Base-by-base conservation (phyloP, 2,888 invertebrate species). In the Hetaerina titia region DNA sequence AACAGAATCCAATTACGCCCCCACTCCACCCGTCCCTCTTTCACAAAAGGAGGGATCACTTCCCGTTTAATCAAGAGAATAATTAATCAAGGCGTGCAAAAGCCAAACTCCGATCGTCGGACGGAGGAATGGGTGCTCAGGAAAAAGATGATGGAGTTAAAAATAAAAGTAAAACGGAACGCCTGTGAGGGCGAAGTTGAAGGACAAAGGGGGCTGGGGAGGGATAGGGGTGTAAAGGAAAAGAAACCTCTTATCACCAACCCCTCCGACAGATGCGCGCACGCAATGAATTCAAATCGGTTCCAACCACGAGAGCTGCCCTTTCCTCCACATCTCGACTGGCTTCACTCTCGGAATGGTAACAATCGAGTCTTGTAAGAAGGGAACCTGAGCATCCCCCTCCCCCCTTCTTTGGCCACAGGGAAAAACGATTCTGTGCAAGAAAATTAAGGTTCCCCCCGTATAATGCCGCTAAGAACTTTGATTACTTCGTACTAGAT, bases 1-100 rank as follows among this genome's bases (percentile, higher is more conserved):
- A 92, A 92, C 64, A 69, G 22, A 92, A 92, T 92, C 92, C 92
- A 92, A 92, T 92, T 92, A 92, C 69, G 31, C 64, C 31, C n/a
- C 81, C 31, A 11, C 9, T n/a, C 11, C 81, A 31, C 81, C 13
- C 81, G 11, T 81, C 31, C 11, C 45, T 45, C 45, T 45, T 13
- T 31, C 81, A 81, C 81, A 81, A 81, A 45, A 81, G 81, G 81
- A 69, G 69, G 92, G 64, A 92, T 69, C 92, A 56, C 92, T 69
- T 92, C 56, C 69, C 92, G 56, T 56, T 92, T 92, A 69, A 92
- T 92, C 92, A 92, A 74, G 13, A 22, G 92, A 74, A 74, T 92
- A 74, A 92, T 92, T 92, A 92, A 92, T 92, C 92, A 92, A 64
- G 92, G 57, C 57, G 56, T 8, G 64, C 64, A 31, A 90, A 64